phyloP scores from a whole-genome alignment of 53 echinoderm and acorn worm species.

The Echinarachnius parma region DNA sequence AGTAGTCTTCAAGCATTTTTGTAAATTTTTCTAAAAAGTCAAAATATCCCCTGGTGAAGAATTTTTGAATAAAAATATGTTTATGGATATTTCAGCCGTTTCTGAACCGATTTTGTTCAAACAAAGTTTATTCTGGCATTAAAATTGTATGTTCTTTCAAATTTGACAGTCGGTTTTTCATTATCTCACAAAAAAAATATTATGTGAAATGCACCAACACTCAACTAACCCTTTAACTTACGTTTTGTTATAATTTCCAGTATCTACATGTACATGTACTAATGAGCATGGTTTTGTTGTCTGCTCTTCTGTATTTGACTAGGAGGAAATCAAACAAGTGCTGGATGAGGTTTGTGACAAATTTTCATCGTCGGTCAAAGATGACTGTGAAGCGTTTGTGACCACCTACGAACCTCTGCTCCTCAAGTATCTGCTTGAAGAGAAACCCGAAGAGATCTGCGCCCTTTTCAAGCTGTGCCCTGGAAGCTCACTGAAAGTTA shows the following conservation, averaged over 20 bases:
- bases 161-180: no score
- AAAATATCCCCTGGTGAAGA: no score
- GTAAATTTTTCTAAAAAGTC: no score
- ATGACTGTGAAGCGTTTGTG: conserved; percentile 38
- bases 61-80: no score
- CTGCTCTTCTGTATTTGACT: background rate
- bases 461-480: background rate
- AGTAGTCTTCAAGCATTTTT: no score
- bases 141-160: no score
- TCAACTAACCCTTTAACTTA: background rate
- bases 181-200: no score
- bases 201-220: no score
- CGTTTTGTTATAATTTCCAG: background rate
- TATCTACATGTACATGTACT: background rate
- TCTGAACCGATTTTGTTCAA: no score
- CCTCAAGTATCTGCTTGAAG: conserved; percentile 30
- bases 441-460: background rate
- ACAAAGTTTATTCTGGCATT: no score
- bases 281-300: background rate
- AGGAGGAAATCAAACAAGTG: conserved; percentile 4
- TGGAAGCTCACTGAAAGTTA: no score
- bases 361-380: background rate
- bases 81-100: no score
- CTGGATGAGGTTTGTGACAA: background rate
- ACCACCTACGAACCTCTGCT: conserved; percentile 22